phyloP scores from a whole-genome alignment of 2,113 vertebrate species.

The Vulpes vulpes region DNA sequence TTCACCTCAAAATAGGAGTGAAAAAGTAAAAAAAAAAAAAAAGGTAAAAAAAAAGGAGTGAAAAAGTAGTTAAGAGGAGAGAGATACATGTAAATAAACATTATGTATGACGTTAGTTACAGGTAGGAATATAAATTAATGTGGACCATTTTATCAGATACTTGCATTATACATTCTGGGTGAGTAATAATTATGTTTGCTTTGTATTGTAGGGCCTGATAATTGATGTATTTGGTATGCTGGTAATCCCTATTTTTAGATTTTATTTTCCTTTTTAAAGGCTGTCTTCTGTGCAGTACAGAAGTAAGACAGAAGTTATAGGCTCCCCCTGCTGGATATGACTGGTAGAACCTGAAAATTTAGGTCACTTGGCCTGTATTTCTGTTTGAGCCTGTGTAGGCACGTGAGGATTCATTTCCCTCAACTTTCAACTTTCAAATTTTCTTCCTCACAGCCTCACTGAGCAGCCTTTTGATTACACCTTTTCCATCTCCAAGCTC shows the following conservation, averaged over 20 bases:
- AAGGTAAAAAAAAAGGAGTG: neutral
- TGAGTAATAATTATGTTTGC: neutral
- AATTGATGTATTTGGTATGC: neutral
- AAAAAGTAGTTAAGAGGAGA: neutral
- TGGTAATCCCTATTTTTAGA: neutral
- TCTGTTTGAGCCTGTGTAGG: neutral
- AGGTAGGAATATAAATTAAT: neutral
- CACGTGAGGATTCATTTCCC: neutral
- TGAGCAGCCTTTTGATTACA: constrained; percentile 93
- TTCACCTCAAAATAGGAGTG: neutral
- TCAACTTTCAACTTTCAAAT: neutral
- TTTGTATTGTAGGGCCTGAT: neutral
- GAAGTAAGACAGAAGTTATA: neutral
- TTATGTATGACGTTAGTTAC: neutral
- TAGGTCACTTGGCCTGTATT: neutral
- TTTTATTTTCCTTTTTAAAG: neutral
- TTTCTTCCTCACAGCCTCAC: constrained; percentile 88
- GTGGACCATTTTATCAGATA: neutral
- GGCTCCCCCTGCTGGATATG: constrained; percentile 72
- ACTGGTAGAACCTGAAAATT: constrained; percentile 2
- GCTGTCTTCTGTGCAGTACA: neutral
- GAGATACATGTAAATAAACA: neutral
- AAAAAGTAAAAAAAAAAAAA: neutral
- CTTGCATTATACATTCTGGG: neutral
- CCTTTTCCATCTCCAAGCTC: constrained; percentile 93